These are phyloP conservation scores for Linnaemya tessellans DNA, from an alignment of 2,888 invertebrate species.

Conservation along the genomic window DNA sequence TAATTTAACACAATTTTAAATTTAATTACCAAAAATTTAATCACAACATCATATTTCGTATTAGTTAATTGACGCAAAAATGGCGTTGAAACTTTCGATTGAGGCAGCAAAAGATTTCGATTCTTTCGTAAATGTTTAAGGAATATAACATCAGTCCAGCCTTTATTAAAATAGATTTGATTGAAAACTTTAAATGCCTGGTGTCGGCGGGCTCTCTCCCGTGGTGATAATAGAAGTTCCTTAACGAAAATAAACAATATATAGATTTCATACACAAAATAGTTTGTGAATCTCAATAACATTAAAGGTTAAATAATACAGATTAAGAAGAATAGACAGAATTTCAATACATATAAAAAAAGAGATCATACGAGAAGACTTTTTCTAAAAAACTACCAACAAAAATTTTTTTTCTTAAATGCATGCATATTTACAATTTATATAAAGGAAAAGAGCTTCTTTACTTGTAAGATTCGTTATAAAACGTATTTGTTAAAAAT, in stretches of 20 bases:
- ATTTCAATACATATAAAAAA: no score
- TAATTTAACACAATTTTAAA: neutral
- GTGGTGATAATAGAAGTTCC: constrained; percentile 77
- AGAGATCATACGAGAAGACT: no score
- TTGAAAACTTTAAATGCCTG: constrained; percentile 78
- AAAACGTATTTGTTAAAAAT: no score
- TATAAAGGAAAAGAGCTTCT: no score
- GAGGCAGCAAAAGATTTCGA: constrained; percentile 75
- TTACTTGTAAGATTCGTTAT: no score
- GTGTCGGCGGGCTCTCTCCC: constrained; percentile 77
- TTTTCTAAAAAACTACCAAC: no score
- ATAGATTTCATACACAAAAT: neutral
- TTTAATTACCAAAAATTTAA: constrained; percentile 76
- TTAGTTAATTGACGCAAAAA: constrained; percentile 74
- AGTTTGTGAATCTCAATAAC: neutral
- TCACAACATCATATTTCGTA: constrained; percentile 76
- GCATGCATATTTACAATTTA: no score
- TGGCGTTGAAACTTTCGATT: constrained; percentile 76
- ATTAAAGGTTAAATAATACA: no score
- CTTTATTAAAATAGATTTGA: constrained; percentile 79
- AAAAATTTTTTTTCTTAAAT: no score
- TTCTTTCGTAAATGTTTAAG: constrained; percentile 77
- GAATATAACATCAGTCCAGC: constrained; percentile 80
- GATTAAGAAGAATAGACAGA: no score
- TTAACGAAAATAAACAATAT: constrained; percentile 59